A percentile compares a stretch with the other conserved stretches of the same genome.
phyloP scores from a whole-genome alignment of 37 sponge, comb jelly and placozoan species.

The Aphrocallistes beatrix region DNA sequence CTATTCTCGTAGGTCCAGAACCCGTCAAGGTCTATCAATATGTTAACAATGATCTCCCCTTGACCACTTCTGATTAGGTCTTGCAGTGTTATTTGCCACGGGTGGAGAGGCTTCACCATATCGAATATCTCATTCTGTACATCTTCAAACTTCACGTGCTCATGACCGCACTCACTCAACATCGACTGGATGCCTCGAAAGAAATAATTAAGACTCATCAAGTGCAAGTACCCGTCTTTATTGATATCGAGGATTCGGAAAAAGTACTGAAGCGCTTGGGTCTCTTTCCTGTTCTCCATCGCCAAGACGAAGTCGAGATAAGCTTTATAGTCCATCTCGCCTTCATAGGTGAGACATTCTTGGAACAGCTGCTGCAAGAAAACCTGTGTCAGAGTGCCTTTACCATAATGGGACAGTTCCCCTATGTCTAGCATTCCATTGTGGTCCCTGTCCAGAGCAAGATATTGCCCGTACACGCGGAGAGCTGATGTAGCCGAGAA shows the following conservation, averaged over 20 bases:
- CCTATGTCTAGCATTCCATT: conserved; percentile 89
- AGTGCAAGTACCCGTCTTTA: conserved; percentile 55
- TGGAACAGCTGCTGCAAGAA: conserved; percentile 91
- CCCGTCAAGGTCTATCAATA: conserved; percentile 85
- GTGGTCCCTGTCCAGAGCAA: conserved; percentile 85
- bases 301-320: conserved; percentile 96
- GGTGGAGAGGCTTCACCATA: conserved; percentile 84
- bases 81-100: conserved; percentile 60
- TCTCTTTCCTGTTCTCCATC: conserved; percentile 81
- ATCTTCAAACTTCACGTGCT: conserved; percentile 75
- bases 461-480: conserved; percentile 89
- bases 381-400: conserved; percentile 68
- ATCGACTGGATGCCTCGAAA: conserved; percentile 82
- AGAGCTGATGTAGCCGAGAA: conserved; percentile 93
- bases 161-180: conserved; percentile 63
- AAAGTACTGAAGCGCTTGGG: conserved; percentile 88
- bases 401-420: conserved; percentile 69
- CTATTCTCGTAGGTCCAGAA: conserved; percentile 96
- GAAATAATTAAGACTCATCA: conserved; percentile 79
- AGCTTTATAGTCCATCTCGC: conserved; percentile 97
- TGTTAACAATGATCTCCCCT: conserved; percentile 83
- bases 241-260: conserved; percentile 81
- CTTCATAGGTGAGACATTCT: conserved; percentile 96
- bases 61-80: conserved; percentile 90
- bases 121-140: conserved; percentile 95